Base-by-base conservation (phyloP, 2,113 vertebrate species). In the Columba livia region DNA sequence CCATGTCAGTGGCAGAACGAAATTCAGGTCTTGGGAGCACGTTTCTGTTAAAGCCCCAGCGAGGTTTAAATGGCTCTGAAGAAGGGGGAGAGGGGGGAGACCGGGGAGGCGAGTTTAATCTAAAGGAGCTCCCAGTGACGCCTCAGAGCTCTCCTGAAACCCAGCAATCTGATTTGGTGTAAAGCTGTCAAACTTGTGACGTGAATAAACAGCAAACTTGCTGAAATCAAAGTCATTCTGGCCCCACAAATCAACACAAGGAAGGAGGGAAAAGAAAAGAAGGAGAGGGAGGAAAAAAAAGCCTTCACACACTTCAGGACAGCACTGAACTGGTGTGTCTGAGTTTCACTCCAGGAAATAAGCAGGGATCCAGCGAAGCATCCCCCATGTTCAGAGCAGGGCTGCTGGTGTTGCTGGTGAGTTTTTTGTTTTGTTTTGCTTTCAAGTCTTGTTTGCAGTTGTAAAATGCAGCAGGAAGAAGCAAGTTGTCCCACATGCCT, bases 131-230 rank as follows among this genome's bases (percentile, higher is more conserved):
- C 90, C 70, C 67, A 93, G 97, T 90, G 98, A 98, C 97, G 95
- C 97, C 97, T 85, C 61, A 73, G 88, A 94, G 86, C 96, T 95
- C 87, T 96, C 54, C 83, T 96, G 53, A 79, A 96, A 96, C 92
- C 91, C 98, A 85, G 97, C 96, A 92, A 97, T 97, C 98, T 97
- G 98, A 98, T 98, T 98, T 97, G 98, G 96, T 95, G 97, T 86
- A 85, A 98, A 97, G 97, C 97, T 98, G 98, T 98, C 98, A 98
- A 95, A 97, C 94, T 93, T 96, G 97, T 98, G 98, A 98, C 98
- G 98, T 96, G 97, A 70, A 84, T 88, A 88, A 65, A 94, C 94
- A 96, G 89, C 72, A 96, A 77, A 80, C 84, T 93, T 94, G 94
- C 89, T 90, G 86, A 96, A 96, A 96, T 94, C 93, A 82, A 92